phyloP scores from a whole-genome alignment of 2,113 vertebrate genomes.

The Microtus ochrogaster region DNA sequence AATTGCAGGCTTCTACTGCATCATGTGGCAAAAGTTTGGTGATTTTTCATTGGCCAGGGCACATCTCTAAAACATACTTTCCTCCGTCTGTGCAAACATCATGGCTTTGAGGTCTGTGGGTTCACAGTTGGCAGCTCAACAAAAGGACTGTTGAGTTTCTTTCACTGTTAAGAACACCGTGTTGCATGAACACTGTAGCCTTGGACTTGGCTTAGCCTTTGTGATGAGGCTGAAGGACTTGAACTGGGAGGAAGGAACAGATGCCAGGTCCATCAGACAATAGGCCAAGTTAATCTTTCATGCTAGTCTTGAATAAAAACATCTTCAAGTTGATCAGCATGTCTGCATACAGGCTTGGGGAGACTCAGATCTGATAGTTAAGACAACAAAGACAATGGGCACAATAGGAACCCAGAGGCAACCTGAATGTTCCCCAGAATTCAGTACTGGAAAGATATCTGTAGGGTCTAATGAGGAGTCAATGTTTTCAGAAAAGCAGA shows the following conservation, averaged over 20 bases:
- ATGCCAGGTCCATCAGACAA: background rate
- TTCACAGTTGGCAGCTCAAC: background rate
- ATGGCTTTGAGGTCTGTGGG: background rate
- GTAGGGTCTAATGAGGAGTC: background rate
- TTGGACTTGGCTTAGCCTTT: background rate
- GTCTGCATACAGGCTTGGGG: background rate
- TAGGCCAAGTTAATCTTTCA: background rate
- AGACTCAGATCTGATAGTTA: background rate
- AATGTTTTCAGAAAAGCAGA: background rate
- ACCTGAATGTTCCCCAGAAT: rapidly evolving
- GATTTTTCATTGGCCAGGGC: background rate
- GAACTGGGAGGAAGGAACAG: background rate
- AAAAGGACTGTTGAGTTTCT: background rate
- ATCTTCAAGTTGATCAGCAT: background rate
- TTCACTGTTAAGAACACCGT: background rate
- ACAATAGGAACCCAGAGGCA: background rate
- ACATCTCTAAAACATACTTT: background rate
- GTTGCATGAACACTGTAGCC: rapidly evolving
- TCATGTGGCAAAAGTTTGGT: background rate
- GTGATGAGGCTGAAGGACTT: background rate
- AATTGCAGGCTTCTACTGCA: background rate
- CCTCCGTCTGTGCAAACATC: background rate
- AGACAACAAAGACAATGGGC: background rate
- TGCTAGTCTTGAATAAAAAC: no score
- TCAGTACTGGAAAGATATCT: background rate